Percentiles rank a stretch among this genome's conserved stretches.
Conservation (phyloP, 2,888 invertebrate species). For the Hypsopygia costalis region DNA sequence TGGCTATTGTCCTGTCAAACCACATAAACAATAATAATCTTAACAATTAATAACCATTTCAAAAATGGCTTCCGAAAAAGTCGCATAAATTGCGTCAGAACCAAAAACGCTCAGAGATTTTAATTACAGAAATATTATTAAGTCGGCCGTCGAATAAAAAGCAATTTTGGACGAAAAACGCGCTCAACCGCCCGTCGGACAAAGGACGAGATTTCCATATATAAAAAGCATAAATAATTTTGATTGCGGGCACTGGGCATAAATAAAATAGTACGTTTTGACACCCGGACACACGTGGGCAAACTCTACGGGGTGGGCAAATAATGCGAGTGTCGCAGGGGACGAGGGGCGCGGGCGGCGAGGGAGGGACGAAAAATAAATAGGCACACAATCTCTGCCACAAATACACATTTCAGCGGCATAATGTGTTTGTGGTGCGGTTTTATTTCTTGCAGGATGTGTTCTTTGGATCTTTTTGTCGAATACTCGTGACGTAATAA, state of each 20-base stretch:
- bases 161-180: conserved; percentile 55
- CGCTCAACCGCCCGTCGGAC: conserved; percentile 35
- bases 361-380: conserved; percentile 61
- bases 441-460: neutral
- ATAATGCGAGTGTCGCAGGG: conserved; percentile 53
- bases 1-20: too few relatives aligned
- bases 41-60: conserved; percentile 43
- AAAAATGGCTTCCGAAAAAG: conserved; percentile 43
- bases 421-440: conserved; percentile 64
- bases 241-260: conserved; percentile 62
- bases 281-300: conserved; percentile 49
- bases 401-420: conserved; percentile 60
- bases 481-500: too few relatives aligned
- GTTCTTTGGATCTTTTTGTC: neutral
- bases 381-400: conserved; percentile 65
- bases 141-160: conserved; percentile 64
- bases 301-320: conserved; percentile 56
- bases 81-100: conserved; percentile 50
- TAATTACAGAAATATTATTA: conserved; percentile 76
- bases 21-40: conserved; percentile 19
- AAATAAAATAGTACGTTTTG: conserved; percentile 64
- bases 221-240: conserved; percentile 73
- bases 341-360: conserved; percentile 27
- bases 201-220: conserved; percentile 64
- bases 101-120: conserved; percentile 60